A percentile compares a stretch with the other conserved stretches of the same genome.
Conservation (phyloP, 2,888 invertebrate genomes). For the Mythimna albipuncta region DNA sequence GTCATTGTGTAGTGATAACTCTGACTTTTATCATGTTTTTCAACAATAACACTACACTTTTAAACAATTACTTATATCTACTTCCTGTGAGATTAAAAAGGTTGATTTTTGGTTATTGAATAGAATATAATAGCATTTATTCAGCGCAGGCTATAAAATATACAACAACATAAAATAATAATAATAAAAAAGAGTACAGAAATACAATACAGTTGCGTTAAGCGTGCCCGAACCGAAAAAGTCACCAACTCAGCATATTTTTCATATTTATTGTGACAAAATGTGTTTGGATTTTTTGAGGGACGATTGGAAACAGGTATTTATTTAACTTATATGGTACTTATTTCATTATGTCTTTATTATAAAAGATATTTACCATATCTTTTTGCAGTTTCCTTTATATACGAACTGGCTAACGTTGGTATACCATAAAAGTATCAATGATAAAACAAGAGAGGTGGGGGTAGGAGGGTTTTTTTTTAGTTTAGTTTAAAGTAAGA, state of each 20-base stretch:
- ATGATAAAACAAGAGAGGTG: too few species aligned
- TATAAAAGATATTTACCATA: neutral
- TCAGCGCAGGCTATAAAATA: too few species aligned
- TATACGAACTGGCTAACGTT: neutral
- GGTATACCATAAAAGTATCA: too few species aligned
- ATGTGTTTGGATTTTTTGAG: conserved; percentile 18
- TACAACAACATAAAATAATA: too few species aligned
- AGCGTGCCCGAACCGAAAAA: too few species aligned
- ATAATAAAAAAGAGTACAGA: too few species aligned
- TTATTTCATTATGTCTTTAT: neutral
- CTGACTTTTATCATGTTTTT: neutral
- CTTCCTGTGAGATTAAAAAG: too few species aligned
- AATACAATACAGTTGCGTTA: too few species aligned
- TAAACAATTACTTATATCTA: neutral
- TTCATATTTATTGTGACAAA: neutral
- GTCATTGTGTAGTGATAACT: conserved; percentile 20
- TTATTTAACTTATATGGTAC: neutral
- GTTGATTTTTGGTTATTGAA: neutral
- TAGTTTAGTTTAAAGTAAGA: too few species aligned
- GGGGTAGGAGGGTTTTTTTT: too few species aligned
- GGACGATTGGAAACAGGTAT: conserved; percentile 27
- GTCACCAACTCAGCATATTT: too few species aligned
- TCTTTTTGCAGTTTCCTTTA: neutral
- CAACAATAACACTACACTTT: conserved; percentile 8
- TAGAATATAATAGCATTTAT: too few species aligned